A percentile compares a stretch with the other conserved stretches of the same genome.
phyloP scores from a whole-genome alignment of 2,888 invertebrate species.

The Drosophila borborema region DNA sequence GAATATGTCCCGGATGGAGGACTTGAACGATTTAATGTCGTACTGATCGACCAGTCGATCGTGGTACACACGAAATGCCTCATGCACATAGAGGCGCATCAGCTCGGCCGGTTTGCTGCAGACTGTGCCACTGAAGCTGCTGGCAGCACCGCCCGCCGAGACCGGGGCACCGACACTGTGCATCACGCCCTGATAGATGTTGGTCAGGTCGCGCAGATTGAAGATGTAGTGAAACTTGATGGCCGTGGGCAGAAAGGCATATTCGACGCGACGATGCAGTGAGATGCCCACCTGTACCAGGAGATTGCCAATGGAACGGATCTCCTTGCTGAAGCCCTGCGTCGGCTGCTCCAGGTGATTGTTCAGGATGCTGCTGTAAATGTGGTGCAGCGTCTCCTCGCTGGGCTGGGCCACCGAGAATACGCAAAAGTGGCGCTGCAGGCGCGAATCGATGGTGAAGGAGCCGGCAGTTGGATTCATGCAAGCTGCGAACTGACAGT shows the following conservation, averaged over 20 bases:
- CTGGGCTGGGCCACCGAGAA: slow-evolving; percentile 94
- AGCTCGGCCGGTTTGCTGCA: slow-evolving; percentile 90
- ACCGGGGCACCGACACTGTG: slow-evolving; percentile 90
- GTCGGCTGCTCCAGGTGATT: slow-evolving; percentile 89
- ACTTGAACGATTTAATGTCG: slow-evolving; percentile 91
- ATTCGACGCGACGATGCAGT: slow-evolving; percentile 91
- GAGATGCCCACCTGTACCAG: slow-evolving; percentile 90
- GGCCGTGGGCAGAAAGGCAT: slow-evolving; percentile 95
- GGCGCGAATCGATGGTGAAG: slow-evolving; percentile 95
- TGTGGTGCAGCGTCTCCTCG: slow-evolving; percentile 91
- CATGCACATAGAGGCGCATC: slow-evolving; percentile 95
- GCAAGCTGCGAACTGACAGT: slow-evolving; percentile 96
- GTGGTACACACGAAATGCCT: slow-evolving; percentile 94
- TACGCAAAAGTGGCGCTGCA: slow-evolving; percentile 95
- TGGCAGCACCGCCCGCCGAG: slow-evolving; percentile 37
- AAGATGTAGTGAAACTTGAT: slow-evolving; percentile 98
- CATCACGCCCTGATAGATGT: slow-evolving; percentile 96
- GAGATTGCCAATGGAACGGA: slow-evolving; percentile 74
- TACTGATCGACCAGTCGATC: slow-evolving; percentile 94
- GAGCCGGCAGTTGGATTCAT: slow-evolving; percentile 99
- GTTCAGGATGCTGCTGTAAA: slow-evolving; percentile 92
- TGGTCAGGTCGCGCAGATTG: slow-evolving; percentile 96
- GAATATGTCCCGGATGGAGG: slow-evolving; percentile 90
- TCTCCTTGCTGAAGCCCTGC: slow-evolving; percentile 88
- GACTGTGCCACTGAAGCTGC: slow-evolving; percentile 69